Percentiles rank a stretch among this genome's conserved stretches.
Evolutionary conservation across 2,113 vertebrate genomes (phyloP).

Genomic region (Microcebus murinus): DNA sequence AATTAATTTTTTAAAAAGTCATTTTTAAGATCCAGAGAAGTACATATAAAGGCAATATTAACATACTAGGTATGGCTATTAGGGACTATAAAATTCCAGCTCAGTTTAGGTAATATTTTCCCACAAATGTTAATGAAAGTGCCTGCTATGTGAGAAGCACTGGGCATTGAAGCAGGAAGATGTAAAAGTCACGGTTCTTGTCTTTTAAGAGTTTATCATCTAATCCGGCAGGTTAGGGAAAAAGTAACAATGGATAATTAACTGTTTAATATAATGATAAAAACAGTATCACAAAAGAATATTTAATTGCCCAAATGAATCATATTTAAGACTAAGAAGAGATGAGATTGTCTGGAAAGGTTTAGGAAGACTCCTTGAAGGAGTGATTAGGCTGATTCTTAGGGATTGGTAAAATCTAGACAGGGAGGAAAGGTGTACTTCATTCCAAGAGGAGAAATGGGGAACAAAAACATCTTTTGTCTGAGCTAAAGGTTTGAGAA

Average conservation of each 20-base stretch:
- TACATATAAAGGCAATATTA: not conserved
- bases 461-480: not conserved
- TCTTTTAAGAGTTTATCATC: not conserved
- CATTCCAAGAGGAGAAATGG: not conserved
- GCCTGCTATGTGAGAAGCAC: not conserved
- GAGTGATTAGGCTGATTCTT: not conserved
- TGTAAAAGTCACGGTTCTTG: not conserved
- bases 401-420: not conserved
- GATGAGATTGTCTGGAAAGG: not conserved
- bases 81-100: not conserved
- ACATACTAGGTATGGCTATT: not conserved
- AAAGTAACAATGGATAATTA: constrained; percentile 18
- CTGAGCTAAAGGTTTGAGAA: not conserved
- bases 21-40: constrained; percentile 35
- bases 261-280: not conserved
- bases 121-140: constrained; percentile 40
- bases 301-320: not conserved
- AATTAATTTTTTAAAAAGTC: not conserved
- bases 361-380: not conserved
- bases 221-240: not conserved
- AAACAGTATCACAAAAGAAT: not conserved
- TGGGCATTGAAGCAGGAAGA: not conserved
- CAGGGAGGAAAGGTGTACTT: not conserved
- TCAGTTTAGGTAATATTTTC: constrained; percentile 7
- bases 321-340: not conserved